These are phyloP conservation scores for Drosophila neocordata DNA, from an alignment of 1,140 invertebrate genomes.

Conservation along the genomic window DNA sequence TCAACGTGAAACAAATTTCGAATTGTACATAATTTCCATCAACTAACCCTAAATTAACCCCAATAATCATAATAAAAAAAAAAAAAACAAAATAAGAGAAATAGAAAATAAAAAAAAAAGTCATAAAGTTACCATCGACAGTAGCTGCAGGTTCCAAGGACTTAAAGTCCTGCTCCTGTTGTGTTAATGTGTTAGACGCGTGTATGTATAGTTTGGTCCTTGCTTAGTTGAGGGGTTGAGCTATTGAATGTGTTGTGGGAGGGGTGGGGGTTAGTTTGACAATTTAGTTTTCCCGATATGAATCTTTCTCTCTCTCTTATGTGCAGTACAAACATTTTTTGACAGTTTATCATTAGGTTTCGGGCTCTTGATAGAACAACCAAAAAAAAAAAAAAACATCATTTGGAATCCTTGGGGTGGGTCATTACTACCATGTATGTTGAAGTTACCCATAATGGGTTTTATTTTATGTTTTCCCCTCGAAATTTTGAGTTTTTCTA, in stretches of 20 bases:
- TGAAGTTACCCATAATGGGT: constrained; percentile 26
- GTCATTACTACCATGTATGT: constrained; percentile 18
- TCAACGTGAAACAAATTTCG: constrained; percentile 62
- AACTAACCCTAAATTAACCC: constrained; percentile 59
- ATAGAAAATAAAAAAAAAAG: constrained; percentile 51
- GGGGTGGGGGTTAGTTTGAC: not conserved
- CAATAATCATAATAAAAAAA: constrained; percentile 20
- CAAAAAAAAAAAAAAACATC: constrained; percentile 29
- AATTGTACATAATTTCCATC: constrained; percentile 47
- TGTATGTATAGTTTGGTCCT: constrained; percentile 32
- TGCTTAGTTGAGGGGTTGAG: constrained; percentile 11
- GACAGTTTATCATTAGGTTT: constrained; percentile 71
- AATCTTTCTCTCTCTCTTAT: constrained; percentile 39
- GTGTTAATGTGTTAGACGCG: constrained; percentile 73
- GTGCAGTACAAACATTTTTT: constrained; percentile 33
- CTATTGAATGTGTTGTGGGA: constrained; percentile 1
- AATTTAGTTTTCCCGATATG: constrained; percentile 50
- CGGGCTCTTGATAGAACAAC: not conserved
- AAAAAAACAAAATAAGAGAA: constrained; percentile 8
- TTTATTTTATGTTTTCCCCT: constrained; percentile 28
- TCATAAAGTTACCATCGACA: constrained; percentile 72
- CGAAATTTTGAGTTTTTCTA: constrained; percentile 45
- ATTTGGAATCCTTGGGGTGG: constrained; percentile 26
- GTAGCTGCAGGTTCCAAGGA: constrained; percentile 25
- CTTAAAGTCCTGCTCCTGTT: not conserved